phyloP scores from a whole-genome alignment of 2,113 vertebrate genomes.

The Xiphias gladius region DNA sequence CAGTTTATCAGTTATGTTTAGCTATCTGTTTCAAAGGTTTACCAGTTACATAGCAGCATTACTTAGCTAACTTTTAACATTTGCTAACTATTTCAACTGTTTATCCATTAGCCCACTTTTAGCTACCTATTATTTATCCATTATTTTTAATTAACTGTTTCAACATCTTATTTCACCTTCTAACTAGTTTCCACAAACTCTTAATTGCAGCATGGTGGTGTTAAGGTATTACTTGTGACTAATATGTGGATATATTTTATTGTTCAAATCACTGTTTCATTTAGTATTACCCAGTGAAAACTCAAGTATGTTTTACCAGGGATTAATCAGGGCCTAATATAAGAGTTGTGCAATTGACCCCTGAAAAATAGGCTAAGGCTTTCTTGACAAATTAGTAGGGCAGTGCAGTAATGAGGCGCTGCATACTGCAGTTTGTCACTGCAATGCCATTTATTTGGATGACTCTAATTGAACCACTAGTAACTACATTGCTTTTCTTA shows the following conservation, averaged over 20 bases:
- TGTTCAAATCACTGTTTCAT: not conserved
- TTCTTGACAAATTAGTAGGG: constrained; percentile 20
- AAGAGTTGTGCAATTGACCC: constrained; percentile 11
- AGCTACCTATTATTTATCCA: not conserved
- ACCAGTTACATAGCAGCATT: not conserved
- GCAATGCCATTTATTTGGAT: constrained; percentile 38
- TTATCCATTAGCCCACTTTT: not conserved
- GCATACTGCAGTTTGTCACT: constrained; percentile 40
- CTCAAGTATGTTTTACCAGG: not conserved
- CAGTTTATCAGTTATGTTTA: not conserved
- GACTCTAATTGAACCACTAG: constrained; percentile 46
- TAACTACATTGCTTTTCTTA: constrained; percentile 21
- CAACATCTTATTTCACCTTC: not conserved
- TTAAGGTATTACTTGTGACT: not conserved
- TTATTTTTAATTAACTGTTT: not conserved
- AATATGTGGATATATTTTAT: not conserved
- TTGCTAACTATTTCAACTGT: not conserved
- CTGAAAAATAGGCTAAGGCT: constrained; percentile 22
- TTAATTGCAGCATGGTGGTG: not conserved
- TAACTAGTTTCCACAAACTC: not conserved
- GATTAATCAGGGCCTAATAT: constrained; percentile 9
- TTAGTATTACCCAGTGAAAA: constrained; percentile 3
- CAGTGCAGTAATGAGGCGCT: constrained; percentile 21
- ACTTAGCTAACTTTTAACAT: not conserved
- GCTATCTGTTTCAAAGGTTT: not conserved